Base-by-base conservation (phyloP, 2,888 invertebrate species). In the Mechanitis mazaeus region DNA sequence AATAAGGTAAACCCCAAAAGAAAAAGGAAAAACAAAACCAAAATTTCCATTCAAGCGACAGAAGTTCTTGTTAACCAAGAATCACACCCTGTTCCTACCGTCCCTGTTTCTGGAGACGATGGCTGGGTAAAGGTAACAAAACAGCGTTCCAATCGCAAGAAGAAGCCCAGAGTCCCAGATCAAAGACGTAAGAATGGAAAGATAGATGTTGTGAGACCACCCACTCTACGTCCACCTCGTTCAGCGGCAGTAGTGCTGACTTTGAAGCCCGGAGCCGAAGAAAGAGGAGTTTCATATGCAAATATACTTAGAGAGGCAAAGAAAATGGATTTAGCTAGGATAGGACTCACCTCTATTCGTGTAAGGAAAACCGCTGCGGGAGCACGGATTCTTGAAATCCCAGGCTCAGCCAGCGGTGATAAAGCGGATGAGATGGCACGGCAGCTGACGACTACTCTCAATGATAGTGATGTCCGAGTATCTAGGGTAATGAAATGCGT, bases 401-500 rank as follows among this genome's bases (percentile, higher is more conserved):
- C 45, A 45, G 45, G 45, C 5, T 4, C 45, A 11, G 11, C 45
- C 3, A 45, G 45, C 9, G 45, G 12, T 35, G 35, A 35, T 5
- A 35, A 35, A 6, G 35, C 35, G 6, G 35, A 35, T 35, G 35
- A 35, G 35, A 6, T 45, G 3, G 45, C 45, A 11, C 3, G 9
- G 3, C 11, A 11, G 3, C 45, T 45, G 9, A 9, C 3, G 9
- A n/a, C 45, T n/a, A 3, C 45, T 9, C 45, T 45, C 11, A n/a
- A 11, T 5, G 12, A 6, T 11, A 11, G 9, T 45, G 45, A 45
- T 9, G 45, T 45, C 3, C 5, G n/a, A 45, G 45, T 45, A 11
- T 45, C 45, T n/a, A 45, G 45, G 9, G 12, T n/a, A 45, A 45
- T 11, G 3, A 45, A 45, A 45, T 45, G 45, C 45, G 62, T 60